Base-by-base conservation (phyloP, 2,113 vertebrate genomes). In the Axis porcinus region DNA sequence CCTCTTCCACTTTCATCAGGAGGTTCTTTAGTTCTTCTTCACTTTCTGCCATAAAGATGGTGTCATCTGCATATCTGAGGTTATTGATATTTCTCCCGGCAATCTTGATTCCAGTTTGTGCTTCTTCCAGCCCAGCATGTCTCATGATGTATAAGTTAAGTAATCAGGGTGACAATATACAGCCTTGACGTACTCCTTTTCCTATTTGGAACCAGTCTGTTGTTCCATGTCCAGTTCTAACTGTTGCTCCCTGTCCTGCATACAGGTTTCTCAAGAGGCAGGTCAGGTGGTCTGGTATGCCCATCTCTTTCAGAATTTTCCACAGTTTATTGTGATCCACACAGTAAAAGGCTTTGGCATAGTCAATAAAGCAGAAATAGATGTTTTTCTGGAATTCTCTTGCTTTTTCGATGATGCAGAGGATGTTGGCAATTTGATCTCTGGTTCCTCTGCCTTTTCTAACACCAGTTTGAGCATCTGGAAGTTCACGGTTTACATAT, bases 361-460 rank as follows among this genome's bases (percentile, higher is more conserved):
- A 64, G 30, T 64, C 60, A 64, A 33, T 64, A 64, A 62, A 33
- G 3, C 28, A 62, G 14, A 62, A 62, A 16, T 33, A 62, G 6
- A 62, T 62, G 0, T 62, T 62, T 2, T 62, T 62, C 28, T 62
- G 30, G 14, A 33, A 62, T 1, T 16, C 6, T 62, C 60, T 62
- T 62, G 13, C 60, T 7, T 64, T 64, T 4, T 64, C 1, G 0
- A 16, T 64, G 30, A 64, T 64, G 30, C 14, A 64, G 14, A 0
- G 0, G 60, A 64, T 64, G 60, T 16, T 33, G 30, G 60, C 3
- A 64, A 64, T 33, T 64, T 64, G 60, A 64, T 33, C 60, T 64
- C 6, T 62, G 14, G 6, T 62, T 62, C 60, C 6, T 62, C 28
- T 62, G 60, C 14, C 60, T 33, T 64, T 64, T 64, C 60, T 62